Evolutionary conservation across 2,797 vertebrate genomes (phyloP), one percentile per base, ranked within the genome.

Genomic region (Phoebastria nigripes): DNA sequence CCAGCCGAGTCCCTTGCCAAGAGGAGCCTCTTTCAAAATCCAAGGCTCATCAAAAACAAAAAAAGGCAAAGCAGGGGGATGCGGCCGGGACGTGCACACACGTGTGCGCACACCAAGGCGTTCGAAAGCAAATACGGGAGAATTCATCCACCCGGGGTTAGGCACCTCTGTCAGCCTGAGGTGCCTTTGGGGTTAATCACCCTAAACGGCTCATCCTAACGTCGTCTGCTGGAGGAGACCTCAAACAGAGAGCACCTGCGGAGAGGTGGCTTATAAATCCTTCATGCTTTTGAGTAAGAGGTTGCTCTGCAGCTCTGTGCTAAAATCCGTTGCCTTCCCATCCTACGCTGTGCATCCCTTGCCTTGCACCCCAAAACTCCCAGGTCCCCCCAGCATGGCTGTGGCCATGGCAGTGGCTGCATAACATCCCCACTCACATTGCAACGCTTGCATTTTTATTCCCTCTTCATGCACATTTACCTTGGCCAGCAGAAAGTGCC

Each of bases 91-190:
- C 3, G 11, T 24, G 71, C 77, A 58, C 55, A 39, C 14, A 16
- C 4, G 1, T 39, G 56, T 51, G 72, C 1, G 12, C 19, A 5
- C 52, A 3, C 7, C 15, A 4, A 1, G 0, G 1, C 1, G 11
- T 19, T n/a, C 29, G 18, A 29, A 66, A 47, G 59, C 16, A 5
- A 22, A 61, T 18, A 16, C 6, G 8, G 10, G 15, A 10, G 46
- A 20, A 13, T 56, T 24, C 6, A 0, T 35, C 59, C 24, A 0
- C 2, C 21, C 0, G 0, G n/a, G 10, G 3, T 13, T 42, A 39
- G 31, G 22, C 29, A 46, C 5, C 29, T 73, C 15, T 41, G 2
- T 7, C 65, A n/a, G 44, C 13, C 8, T 6, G 21, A 28, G 16
- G 0, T 3, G 18, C 19, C 44, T 44, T 44, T 41, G 79, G 46